These are phyloP conservation scores for Papilio helenus DNA, from an alignment of 1,140 invertebrate genomes.

Conservation along the genomic window DNA sequence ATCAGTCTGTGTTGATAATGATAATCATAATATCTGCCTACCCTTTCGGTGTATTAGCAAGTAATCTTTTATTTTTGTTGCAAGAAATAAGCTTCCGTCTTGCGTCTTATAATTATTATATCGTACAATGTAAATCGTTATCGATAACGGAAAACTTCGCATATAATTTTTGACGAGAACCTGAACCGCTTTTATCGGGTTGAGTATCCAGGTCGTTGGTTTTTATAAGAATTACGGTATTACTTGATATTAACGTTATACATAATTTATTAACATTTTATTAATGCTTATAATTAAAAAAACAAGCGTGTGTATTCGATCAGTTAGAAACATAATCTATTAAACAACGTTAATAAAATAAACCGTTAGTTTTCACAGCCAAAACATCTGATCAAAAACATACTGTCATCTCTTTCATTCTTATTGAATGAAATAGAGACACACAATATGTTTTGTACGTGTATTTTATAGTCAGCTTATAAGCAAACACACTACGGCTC, in stretches of 20 bases:
- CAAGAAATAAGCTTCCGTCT: background rate
- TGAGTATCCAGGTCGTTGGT: slow-evolving; percentile 29
- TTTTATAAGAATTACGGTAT: slow-evolving; percentile 36
- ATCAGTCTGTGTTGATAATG: background rate
- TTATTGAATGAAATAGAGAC: background rate
- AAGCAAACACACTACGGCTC: background rate
- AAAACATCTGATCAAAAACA: background rate
- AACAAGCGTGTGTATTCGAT: background rate
- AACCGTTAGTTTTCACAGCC: too few relatives aligned
- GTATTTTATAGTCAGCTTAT: background rate
- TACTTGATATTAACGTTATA: background rate
- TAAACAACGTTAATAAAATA: too few relatives aligned
- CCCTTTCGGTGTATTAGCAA: background rate
- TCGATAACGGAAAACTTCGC: slow-evolving; percentile 22
- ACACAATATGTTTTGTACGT: background rate
- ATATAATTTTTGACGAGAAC: slow-evolving; percentile 15
- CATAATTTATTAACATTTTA: background rate
- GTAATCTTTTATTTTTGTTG: background rate
- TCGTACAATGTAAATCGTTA: slow-evolving; percentile 4
- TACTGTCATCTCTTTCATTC: background rate
- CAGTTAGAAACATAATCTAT: too few relatives aligned
- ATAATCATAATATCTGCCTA: background rate
- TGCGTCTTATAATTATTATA: background rate
- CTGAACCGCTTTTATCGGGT: background rate
- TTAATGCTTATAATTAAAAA: background rate